These are phyloP conservation scores for Eidolon helvum DNA, from an alignment of 2,113 vertebrate species.

Conservation along the genomic window DNA sequence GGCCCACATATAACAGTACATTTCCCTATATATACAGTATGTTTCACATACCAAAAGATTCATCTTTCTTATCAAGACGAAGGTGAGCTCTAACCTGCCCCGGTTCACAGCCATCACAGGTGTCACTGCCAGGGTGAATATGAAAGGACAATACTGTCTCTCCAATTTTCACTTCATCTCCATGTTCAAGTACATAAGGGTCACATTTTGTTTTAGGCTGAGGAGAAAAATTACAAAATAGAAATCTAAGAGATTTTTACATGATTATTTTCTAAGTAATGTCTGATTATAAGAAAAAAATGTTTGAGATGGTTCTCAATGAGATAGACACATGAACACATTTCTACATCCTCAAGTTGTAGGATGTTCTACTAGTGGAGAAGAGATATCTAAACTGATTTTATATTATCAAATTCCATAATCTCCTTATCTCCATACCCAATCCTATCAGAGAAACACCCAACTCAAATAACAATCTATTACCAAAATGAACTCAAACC, in stretches of 20 bases:
- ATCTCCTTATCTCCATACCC: background rate
- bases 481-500: background rate
- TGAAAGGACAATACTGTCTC: slow-evolving; percentile 98
- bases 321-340: background rate
- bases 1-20: background rate
- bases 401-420: background rate
- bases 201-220: slow-evolving; percentile 95
- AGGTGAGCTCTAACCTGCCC: slow-evolving; percentile 98
- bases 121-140: slow-evolving; percentile 95
- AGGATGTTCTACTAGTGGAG: background rate
- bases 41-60: slow-evolving; percentile 84
- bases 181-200: slow-evolving; percentile 92
- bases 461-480: background rate
- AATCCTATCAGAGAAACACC: background rate
- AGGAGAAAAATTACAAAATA: slow-evolving; percentile 48
- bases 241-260: background rate
- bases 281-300: background rate
- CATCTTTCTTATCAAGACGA: slow-evolving; percentile 90
- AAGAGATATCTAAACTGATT: background rate
- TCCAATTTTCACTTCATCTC: slow-evolving; percentile 98
- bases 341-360: background rate
- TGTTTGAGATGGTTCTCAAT: background rate
- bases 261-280: background rate
- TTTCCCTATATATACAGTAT: background rate
- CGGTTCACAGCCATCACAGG: slow-evolving; percentile 97